Base-by-base conservation (phyloP, 1,140 invertebrate species). In the Bicyclus anynana region DNA sequence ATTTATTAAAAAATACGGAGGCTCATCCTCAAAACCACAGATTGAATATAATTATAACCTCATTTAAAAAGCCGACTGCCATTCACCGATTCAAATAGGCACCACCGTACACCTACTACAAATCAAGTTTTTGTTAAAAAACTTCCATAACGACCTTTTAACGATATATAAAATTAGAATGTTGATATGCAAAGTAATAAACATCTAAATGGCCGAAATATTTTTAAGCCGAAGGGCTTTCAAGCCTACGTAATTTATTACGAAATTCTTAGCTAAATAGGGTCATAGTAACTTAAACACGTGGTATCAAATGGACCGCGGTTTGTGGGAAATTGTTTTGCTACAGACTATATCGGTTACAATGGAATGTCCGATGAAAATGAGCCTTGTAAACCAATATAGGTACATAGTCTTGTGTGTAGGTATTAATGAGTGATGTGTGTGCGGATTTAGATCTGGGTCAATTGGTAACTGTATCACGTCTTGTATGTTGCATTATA, bases 401-500 rank as follows among this genome's bases (percentile, higher is more conserved):
- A 27, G 5, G 26, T n/a, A n/a, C 26, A 33, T 12, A 33, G 29
- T 10, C 29, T 33, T 33, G 1, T 7, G 26, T 27, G 10, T 33
- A 12, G 29, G 29, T 33, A 33, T 12, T 33, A 33, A 33, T 33
- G 7, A 33, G 3, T 33, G 12, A 27, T 14, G 33, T 13, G 13
- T 37, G 33, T 37, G 16, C 13, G 37, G 37, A 40, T 40, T 14
- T 40, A 40, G 37, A 40, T 40, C 37, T 40, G 16, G 37, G 37
- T 40, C 37, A 40, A 14, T 40, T 40, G 13, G 37, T 40, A 40
- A 40, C 37, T 40, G 37, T 40, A 16, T 16, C 37, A 40, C 9
- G 5, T 40, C n/a, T n/a, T n/a, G 37, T 12, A 40, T 16, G 13
- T 14, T 40, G 4, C 13, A 10, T 7, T 16, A 40, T 7, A 12